Conservation (phyloP, 2,888 invertebrate genomes). For the Oligia strigilis region DNA sequence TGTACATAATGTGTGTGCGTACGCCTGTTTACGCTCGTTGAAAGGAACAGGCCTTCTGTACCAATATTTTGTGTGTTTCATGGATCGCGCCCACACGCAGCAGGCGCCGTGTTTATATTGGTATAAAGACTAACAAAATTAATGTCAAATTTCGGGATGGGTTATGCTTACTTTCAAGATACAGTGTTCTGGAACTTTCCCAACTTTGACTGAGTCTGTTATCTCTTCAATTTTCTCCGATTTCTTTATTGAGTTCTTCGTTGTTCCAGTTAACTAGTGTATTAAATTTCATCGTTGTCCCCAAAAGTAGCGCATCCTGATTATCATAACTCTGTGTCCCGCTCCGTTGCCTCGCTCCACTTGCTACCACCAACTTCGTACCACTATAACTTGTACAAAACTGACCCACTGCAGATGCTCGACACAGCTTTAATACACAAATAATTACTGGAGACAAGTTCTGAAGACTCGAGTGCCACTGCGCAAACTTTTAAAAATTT, state of each 20-base stretch:
- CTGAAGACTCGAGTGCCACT: slow-evolving; percentile 59
- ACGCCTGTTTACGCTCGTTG: neutral
- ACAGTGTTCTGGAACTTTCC: neutral
- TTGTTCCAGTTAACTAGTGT: neutral
- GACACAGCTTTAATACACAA: slow-evolving; percentile 74
- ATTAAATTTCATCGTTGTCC: neutral
- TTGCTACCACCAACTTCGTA: slow-evolving; percentile 66
- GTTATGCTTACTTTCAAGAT: neutral
- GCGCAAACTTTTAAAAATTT: slow-evolving; percentile 54
- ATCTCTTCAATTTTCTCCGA: neutral
- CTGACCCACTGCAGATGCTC: slow-evolving; percentile 74
- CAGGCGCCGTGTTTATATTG: slow-evolving; percentile 22
- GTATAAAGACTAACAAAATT: slow-evolving; percentile 15
- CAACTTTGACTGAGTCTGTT: neutral
- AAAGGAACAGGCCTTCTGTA: neutral
- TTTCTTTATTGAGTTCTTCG: neutral
- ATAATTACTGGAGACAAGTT: slow-evolving; percentile 75
- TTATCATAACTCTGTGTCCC: slow-evolving; percentile 45
- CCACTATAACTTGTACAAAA: slow-evolving; percentile 65
- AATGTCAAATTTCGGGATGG: slow-evolving; percentile 21
- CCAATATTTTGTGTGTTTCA: neutral
- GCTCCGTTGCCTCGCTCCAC: slow-evolving; percentile 52
- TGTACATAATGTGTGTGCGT: neutral
- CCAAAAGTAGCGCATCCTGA: slow-evolving; percentile 43
- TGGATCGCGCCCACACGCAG: slow-evolving; percentile 4